These are phyloP conservation scores for Drosophila ambigua DNA, from an alignment of 1,140 invertebrate genomes.

Conservation along the genomic window DNA sequence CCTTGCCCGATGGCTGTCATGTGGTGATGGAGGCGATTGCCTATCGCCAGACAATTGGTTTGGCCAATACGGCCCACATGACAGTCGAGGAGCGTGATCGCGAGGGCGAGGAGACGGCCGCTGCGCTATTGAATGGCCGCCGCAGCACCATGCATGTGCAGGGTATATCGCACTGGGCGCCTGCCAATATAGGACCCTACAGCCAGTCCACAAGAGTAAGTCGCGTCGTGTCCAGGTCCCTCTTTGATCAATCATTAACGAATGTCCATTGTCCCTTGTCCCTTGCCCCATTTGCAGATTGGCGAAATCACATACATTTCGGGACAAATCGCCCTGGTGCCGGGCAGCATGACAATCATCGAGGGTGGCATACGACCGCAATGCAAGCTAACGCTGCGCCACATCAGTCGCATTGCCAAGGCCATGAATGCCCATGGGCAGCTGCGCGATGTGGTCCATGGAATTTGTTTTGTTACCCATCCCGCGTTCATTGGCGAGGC, in stretches of 20 bases:
- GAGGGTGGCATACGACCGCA: conserved; percentile 90
- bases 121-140: conserved; percentile 58
- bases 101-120: conserved; percentile 46
- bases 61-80: conserved; percentile 24
- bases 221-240: too few species aligned
- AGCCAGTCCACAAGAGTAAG: conserved; percentile 93
- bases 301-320: conserved; percentile 93
- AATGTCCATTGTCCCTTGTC: conserved; percentile 75
- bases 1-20: conserved; percentile 88
- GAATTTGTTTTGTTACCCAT: conserved; percentile 92
- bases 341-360: conserved; percentile 91
- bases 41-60: conserved; percentile 84
- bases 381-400: conserved; percentile 91
- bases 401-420: conserved; percentile 91
- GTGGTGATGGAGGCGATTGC: conserved; percentile 91
- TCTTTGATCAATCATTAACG: background rate
- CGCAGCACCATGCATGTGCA: conserved; percentile 94
- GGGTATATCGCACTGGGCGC: conserved; percentile 97
- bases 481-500: conserved; percentile 89
- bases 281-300: conserved; percentile 75
- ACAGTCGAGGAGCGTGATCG: conserved; percentile 47
- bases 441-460: conserved; percentile 92
- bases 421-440: conserved; percentile 90
- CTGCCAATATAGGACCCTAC: conserved; percentile 97
- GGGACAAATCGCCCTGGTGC: conserved; percentile 95